Base-by-base conservation (phyloP, 30 jellyfish, hydroid and myxozoan species). In the Aurelia coerulea region DNA sequence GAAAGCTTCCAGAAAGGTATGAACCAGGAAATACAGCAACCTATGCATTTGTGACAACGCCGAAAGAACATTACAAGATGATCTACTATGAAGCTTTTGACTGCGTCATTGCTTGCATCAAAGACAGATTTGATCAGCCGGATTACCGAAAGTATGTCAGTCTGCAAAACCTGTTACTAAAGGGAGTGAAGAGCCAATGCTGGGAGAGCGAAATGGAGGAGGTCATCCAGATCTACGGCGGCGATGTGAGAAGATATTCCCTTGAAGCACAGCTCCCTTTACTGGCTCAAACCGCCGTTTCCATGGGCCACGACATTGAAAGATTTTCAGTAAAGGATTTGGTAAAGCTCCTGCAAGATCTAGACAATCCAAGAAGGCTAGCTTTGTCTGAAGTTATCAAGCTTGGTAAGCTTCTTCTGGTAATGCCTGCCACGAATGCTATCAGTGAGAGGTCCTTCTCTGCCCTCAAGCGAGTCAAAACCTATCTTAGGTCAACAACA, bases 371-470 rank as follows among this genome's bases (percentile, higher is more conserved):
- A 23, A 29, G 96, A 77, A 76, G 42, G 96, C 84, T 37, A 74
- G 92, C 78, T 63, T 51, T 63, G 68, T 63, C 70, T 35, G 37
- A 83, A 16, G 32, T 68, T 46, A 58, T 0, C 17, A 7, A 23
- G 67, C 67, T 58, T 58, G 67, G 67, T 5, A 58, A 58, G 67
- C 67, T 58, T 58, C 52, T 68, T 19, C 52, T 68, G 79, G 79
- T 68, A 49, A 68, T 68, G 59, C 79, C 62, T 23, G 79, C 56
- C 79, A 68, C 79, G 23, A 68, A 68, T 68, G 46, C 79, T 2
- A 5, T 62, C 19, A 81, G 83, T 41, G 83, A 81, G 83, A 81
- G 94, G 64, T 76, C 95, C 62, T 86, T 86, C 80, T 86, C 90
- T 2, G 86, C 95, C 65, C 1, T 86, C 69, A 86, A 86, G 54